phyloP scores from a whole-genome alignment of 2,797 vertebrate genomes.

The Acanthornis magna region DNA sequence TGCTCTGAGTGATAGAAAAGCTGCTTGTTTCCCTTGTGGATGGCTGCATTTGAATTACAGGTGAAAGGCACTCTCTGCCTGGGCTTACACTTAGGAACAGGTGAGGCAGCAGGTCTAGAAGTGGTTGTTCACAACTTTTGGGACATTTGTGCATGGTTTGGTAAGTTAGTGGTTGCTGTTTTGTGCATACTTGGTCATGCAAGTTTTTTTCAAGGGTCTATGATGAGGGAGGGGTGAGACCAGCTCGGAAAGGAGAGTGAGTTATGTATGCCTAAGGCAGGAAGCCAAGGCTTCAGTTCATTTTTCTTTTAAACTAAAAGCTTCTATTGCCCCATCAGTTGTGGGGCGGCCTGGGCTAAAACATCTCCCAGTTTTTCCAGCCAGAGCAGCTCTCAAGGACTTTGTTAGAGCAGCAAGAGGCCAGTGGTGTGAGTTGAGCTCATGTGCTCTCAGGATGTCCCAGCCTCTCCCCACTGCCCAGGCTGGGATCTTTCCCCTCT shows the following conservation, averaged over 20 bases:
- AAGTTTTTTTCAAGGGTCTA: neutral
- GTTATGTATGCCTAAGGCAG: neutral
- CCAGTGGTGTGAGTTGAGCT: neutral
- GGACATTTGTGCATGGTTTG: neutral
- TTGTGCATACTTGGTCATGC: neutral
- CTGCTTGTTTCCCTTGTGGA: neutral
- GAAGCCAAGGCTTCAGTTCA: neutral
- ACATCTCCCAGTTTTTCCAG: neutral
- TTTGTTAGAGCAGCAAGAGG: neutral
- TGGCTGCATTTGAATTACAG: neutral
- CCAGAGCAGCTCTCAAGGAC: neutral
- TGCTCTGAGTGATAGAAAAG: neutral
- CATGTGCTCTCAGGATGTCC: fast-evolving
- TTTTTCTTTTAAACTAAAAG: neutral
- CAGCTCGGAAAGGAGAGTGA: neutral
- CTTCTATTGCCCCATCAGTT: neutral
- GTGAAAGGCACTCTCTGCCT: neutral
- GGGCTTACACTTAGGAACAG: neutral
- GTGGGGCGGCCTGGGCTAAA: neutral
- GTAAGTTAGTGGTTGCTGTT: neutral
- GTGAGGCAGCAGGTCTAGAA: neutral
- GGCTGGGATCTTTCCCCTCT: neutral
- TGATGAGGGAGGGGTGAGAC: neutral
- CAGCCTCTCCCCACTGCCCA: neutral
- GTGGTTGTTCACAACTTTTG: neutral